A percentile compares a stretch with the other conserved stretches of the same genome.
Conservation (phyloP, 2,888 invertebrate species). For the Plebejus anna region DNA sequence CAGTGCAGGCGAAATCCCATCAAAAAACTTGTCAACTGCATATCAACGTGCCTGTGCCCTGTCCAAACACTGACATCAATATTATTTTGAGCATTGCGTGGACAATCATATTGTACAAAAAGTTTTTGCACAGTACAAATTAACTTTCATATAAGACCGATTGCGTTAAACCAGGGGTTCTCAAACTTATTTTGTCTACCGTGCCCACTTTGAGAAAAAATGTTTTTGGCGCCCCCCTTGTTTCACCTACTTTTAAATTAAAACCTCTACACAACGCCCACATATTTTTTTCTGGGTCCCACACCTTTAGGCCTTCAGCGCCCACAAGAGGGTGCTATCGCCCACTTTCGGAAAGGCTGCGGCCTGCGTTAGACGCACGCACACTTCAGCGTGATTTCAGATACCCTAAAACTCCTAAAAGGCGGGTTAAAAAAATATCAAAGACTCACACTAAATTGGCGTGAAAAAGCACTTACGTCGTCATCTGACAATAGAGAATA, state of each 20-base stretch:
- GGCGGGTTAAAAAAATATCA: neutral
- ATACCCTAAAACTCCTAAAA: neutral
- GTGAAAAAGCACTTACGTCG: no score
- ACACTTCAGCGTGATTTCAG: neutral
- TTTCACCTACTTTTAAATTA: no score
- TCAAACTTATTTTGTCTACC: no score
- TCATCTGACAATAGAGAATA: no score
- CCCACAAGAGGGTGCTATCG: no score
- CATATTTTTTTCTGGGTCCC: no score
- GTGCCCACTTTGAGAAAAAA: no score
- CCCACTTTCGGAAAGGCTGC: no score
- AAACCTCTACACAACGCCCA: no score
- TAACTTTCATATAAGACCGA: neutral
- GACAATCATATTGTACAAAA: neutral
- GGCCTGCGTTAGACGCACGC: neutral
- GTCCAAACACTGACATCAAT: conserved; percentile 14
- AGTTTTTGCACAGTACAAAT: neutral
- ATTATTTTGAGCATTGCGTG: conserved; percentile 12
- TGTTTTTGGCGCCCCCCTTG: no score
- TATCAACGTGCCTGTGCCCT: conserved; percentile 39
- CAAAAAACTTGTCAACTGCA: conserved; percentile 56
- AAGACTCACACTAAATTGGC: neutral
- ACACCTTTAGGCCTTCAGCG: no score
- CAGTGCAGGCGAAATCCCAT: conserved; percentile 50
- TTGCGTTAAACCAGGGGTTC: no score